Conservation (phyloP, 1,140 invertebrate genomes). For the Drosophila parabipectinata region DNA sequence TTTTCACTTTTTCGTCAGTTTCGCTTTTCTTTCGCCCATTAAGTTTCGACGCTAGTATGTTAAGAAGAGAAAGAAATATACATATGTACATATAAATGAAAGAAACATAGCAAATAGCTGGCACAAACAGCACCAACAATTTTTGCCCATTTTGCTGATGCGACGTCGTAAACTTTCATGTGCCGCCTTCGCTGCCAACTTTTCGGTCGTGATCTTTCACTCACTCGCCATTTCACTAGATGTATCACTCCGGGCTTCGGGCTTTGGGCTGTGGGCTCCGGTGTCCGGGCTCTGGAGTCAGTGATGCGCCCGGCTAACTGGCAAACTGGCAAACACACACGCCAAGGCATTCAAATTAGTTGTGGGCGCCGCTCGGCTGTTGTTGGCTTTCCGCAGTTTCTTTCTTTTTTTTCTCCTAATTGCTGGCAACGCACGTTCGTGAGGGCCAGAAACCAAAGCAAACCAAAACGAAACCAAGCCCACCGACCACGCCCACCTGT, state of each 20-base stretch:
- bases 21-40: constrained; percentile 70
- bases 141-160: constrained; percentile 59
- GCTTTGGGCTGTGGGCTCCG: not conserved
- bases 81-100: constrained; percentile 12
- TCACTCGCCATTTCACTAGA: constrained; percentile 44
- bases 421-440: constrained; percentile 62
- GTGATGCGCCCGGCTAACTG: constrained; percentile 41
- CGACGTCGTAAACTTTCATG: constrained; percentile 74
- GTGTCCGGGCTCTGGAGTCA: not conserved
- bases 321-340: constrained; percentile 55
- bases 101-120: constrained; percentile 1
- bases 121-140: constrained; percentile 58
- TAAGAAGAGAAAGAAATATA: constrained; percentile 27
- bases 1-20: constrained; percentile 65
- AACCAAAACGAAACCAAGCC: constrained; percentile 21
- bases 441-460: constrained; percentile 18
- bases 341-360: constrained; percentile 73
- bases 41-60: constrained; percentile 32
- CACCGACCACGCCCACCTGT: constrained; percentile 41
- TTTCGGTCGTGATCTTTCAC: constrained; percentile 81
- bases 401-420: constrained; percentile 56
- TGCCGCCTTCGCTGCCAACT: constrained; percentile 72
- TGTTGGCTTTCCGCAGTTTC: constrained; percentile 13
- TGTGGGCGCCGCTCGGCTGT: constrained; percentile 63
- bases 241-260: not conserved